Evolutionary conservation across 2,888 invertebrate genomes (phyloP), one percentile per base, ranked within the genome.

Genomic region (Phyllotreta striolata): DNA sequence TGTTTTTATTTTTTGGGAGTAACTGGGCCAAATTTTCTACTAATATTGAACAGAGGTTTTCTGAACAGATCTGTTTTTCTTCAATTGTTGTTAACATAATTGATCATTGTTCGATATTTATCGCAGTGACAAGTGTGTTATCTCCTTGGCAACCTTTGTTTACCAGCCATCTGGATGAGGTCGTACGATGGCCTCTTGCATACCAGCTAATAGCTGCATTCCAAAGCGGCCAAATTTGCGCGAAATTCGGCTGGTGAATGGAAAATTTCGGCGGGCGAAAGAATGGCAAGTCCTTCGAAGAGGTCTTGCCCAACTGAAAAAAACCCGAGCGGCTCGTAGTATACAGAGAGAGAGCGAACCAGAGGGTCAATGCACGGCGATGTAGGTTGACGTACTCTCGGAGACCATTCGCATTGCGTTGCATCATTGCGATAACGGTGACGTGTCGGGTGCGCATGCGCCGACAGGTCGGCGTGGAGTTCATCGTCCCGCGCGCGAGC

Each of bases 341-440:
- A 47, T 6, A 58, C 13, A 49, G 58, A 58, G 39, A 58, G 56
- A 9, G 56, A 34, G 12, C 56, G 10, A 56, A 6, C 6, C 12
- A 43, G 56, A 39, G 60, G 71, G 66, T 73, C 73, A 73, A 71
- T 69, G 72, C 58, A 68, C 73, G 69, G 39, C 60, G 70, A 73
- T 70, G 65, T 73, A 69, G 73, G 73, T 73, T 72, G 73, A 69
- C 71, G 72, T 67, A 70, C 71, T 70, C 68, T 12, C 37, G 54
- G 60, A 60, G 54, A 67, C 68, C 64, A 66, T 66, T 68, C 66
- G 68, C 66, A 60, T 73, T 73, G 68, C 66, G 57, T 73, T 73
- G 73, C 72, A 73, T 73, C 73, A 73, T 67, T 63, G 69, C 73
- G 71, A 73, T 73, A 73, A 73, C 73, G 73, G 73, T 71, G 70